Evolutionary conservation across 1,140 invertebrate species (phyloP), one percentile per base, ranked within the genome.

Genomic region (Medauroidea extradentata): DNA sequence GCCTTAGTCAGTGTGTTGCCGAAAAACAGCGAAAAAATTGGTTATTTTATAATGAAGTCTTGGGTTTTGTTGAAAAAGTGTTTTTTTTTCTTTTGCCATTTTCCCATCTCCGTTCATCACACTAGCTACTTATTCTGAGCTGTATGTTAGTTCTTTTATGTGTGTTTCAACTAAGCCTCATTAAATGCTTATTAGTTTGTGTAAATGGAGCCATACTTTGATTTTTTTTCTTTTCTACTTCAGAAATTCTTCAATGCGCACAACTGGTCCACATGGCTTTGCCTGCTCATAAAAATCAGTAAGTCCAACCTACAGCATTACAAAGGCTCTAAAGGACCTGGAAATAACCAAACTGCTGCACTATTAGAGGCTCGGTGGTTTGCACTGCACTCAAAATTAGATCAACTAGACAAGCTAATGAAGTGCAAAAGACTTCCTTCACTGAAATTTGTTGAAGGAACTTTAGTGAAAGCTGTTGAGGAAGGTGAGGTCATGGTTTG

Each of bases 361-460:
- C 24, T 25, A 3, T 43, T 24, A 34, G 67, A 64, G 21, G 54
- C 52, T 21, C 68, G 76, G 48, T 89, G 90, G 91, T 60, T 82
- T 24, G 78, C 81, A n/a, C 66, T 93, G 1, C 73, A 78, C 43
- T 72, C 84, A 2, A 88, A 90, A 70, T 71, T 96, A 11, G 76
- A 84, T 11, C 88, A 88, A 60, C 72, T 96, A 13, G 75, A 84
- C 56, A 66, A 74, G 1, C 90, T 93, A 68, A 72, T 93, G 1
- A 83, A 85, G 49, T 82, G 80, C 41, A 81, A 86, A 59, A 85
- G 82, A 64, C 83, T 88, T 1, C 73, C 97, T 53, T 90, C 92
- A 0, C 98, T 98, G 75, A 83, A 91, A 0, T 98, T 97, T 67
- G 88, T 97, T 59, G 92, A 97, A 75, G 96, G 96, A 18, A 90